phyloP scores from a whole-genome alignment of 2,113 vertebrate genomes.

The Cnemophilus loriae region DNA sequence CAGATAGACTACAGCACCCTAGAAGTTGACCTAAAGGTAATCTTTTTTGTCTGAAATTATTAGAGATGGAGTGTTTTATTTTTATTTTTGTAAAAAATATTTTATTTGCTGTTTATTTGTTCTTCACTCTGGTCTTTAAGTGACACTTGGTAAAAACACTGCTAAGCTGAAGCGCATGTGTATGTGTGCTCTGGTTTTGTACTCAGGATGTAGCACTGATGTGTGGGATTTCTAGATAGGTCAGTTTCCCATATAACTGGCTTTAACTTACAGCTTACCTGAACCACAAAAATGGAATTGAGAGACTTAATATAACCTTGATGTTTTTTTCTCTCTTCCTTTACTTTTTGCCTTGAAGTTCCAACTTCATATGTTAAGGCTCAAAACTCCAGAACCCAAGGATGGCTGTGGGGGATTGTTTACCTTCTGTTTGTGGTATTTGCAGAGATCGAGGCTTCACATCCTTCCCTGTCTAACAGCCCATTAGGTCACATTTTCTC shows the following conservation, averaged over 20 bases:
- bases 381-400: neutral
- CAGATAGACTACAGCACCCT: slow-evolving; percentile 84
- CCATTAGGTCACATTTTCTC: neutral
- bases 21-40: slow-evolving; percentile 73
- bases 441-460: neutral
- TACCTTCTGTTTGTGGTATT: neutral
- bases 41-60: neutral
- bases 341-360: neutral
- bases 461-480: neutral
- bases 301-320: neutral
- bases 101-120: neutral
- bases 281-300: neutral
- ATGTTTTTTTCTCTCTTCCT: neutral
- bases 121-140: neutral
- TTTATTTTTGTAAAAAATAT: neutral
- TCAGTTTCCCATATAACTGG: neutral
- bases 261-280: neutral
- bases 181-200: neutral
- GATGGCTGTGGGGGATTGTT: neutral
- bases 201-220: fast-evolving
- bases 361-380: neutral
- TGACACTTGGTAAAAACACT: neutral
- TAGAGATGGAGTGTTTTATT: neutral
- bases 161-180: neutral
- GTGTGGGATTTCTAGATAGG: neutral